Percentiles rank a stretch among this genome's conserved stretches.
Conservation (phyloP, 2,888 invertebrate genomes). For the Cetonia aurata region DNA sequence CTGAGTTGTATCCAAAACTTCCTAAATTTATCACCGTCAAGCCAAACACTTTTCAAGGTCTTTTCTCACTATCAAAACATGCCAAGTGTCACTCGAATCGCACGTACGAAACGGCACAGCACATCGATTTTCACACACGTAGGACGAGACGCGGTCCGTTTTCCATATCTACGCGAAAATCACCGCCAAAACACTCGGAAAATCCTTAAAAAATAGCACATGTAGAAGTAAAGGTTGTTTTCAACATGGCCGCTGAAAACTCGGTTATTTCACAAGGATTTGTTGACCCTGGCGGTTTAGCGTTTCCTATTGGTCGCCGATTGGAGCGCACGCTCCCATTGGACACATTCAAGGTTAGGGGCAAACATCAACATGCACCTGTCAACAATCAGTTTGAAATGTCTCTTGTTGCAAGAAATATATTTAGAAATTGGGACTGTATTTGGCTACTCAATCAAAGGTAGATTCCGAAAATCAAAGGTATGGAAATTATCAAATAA, state of each 20-base stretch:
- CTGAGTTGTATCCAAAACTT: slow-evolving; percentile 62
- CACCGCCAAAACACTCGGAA: slow-evolving; percentile 58
- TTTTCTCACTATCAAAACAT: slow-evolving; percentile 62
- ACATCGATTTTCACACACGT: slow-evolving; percentile 52
- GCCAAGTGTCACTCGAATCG: slow-evolving; percentile 56
- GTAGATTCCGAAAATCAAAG: too few relatives aligned
- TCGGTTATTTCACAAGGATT: slow-evolving; percentile 68
- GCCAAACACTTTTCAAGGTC: slow-evolving; percentile 67
- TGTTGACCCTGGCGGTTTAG: slow-evolving; percentile 67
- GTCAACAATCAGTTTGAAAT: slow-evolving; percentile 57
- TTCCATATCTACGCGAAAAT: slow-evolving; percentile 50
- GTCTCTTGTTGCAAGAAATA: slow-evolving; percentile 11
- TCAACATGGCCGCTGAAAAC: slow-evolving; percentile 69
- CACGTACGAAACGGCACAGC: slow-evolving; percentile 54
- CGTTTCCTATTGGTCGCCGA: slow-evolving; percentile 63
- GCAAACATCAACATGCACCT: slow-evolving; percentile 67
- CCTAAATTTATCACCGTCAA: slow-evolving; percentile 58
- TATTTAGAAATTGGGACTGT: slow-evolving; percentile 1
- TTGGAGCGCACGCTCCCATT: slow-evolving; percentile 62
- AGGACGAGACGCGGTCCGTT: slow-evolving; percentile 54
- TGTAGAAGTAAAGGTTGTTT: slow-evolving; percentile 67
- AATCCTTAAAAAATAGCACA: slow-evolving; percentile 65
- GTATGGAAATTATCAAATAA: neutral
- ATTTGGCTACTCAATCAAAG: neutral
- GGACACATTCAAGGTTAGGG: slow-evolving; percentile 68